phyloP scores from a whole-genome alignment of 92 coral and sea anemone species.

The Phenganax marumi region DNA sequence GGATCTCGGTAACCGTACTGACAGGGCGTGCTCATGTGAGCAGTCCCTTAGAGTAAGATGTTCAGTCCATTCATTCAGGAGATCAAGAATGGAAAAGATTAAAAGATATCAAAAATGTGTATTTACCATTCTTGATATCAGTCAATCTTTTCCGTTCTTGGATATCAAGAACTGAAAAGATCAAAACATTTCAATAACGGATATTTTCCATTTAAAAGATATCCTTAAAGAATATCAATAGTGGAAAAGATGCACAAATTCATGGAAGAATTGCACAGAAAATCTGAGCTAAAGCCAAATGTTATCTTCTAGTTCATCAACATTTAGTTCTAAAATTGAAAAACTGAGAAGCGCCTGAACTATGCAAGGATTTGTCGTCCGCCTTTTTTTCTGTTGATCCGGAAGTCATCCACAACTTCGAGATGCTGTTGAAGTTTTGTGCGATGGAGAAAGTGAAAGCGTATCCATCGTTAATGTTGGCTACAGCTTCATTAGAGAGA shows the following conservation, averaged over 20 bases:
- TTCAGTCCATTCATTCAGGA: too few species aligned
- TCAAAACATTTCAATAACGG: too few species aligned
- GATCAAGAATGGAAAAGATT: too few species aligned
- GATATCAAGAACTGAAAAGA: too few species aligned
- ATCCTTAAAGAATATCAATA: not conserved
- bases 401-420: conserved; percentile 1
- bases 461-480: conserved; percentile 18
- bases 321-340: conserved; percentile 3
- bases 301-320: conserved; percentile 1
- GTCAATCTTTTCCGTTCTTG: too few species aligned
- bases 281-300: not conserved
- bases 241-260: not conserved
- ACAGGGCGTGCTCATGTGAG: too few species aligned
- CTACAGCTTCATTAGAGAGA: conserved; percentile 6
- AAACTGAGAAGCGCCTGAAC: conserved; percentile 4
- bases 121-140: too few species aligned
- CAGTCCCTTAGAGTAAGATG: too few species aligned
- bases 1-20: too few species aligned
- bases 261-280: conserved; percentile 2
- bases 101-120: too few species aligned
- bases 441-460: conserved; percentile 9
- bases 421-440: not conserved
- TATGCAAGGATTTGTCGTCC: conserved; percentile 12
- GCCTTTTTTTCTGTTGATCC: conserved; percentile 21
- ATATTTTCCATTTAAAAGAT: too few species aligned